A percentile compares a stretch with the other conserved stretches of the same genome.
These are phyloP conservation scores for Papilio elwesi DNA, from an alignment of 2,888 invertebrate species.

Conservation along the genomic window DNA sequence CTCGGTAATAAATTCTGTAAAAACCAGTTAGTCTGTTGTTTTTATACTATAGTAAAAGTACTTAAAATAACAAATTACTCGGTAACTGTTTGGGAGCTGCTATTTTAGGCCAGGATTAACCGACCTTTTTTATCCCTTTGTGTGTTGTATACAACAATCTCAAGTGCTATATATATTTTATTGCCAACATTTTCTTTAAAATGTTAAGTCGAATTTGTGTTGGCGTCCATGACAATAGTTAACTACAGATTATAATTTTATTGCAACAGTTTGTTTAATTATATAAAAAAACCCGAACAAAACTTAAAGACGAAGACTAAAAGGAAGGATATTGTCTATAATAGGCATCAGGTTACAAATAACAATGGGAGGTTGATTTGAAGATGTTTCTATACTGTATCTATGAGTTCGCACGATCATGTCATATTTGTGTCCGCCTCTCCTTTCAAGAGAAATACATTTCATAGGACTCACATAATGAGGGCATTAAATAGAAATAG, in stretches of 20 bases:
- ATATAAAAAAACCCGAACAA: neutral
- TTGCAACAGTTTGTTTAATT: neutral
- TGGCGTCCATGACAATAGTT: too few species aligned
- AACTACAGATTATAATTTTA: too few species aligned
- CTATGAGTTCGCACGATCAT: neutral
- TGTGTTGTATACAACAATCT: neutral
- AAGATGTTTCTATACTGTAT: neutral
- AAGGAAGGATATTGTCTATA: neutral
- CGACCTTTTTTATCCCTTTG: neutral
- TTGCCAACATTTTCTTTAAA: neutral
- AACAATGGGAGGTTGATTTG: constrained; percentile 1
- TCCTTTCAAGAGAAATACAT: neutral
- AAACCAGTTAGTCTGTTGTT: too few species aligned
- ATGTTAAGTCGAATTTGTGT: too few species aligned
- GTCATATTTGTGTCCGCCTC: constrained; percentile 11
- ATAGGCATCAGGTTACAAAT: neutral
- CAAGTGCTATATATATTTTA: neutral
- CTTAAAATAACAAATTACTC: neutral
- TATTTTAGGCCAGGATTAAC: neutral
- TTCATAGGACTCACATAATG: neutral
- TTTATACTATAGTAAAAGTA: neutral
- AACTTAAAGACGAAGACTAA: neutral
- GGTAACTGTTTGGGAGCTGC: constrained; percentile 4
- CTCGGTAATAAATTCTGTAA: too few species aligned
- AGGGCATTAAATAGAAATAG: constrained; percentile 12